Evolutionary conservation across 1,140 invertebrate genomes (phyloP).

Genomic region (Drosophila parvula): DNA sequence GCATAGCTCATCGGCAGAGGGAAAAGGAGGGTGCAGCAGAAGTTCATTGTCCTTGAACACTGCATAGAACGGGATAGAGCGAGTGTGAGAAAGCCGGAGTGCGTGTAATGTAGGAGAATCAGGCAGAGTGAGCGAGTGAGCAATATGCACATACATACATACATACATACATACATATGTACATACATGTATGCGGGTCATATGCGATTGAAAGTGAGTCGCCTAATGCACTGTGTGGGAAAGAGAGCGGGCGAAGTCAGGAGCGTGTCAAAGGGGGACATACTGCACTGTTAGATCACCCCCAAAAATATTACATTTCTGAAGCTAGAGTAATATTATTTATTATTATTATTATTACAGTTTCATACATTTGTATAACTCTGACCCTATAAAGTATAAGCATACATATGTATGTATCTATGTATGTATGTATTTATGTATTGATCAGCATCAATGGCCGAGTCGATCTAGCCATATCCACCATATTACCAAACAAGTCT

Average conservation of each 20-base stretch:
- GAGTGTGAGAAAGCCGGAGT: background rate
- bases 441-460: too few relatives aligned
- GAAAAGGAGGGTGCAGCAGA: slow-evolving; percentile 7
- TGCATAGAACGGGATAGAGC: slow-evolving; percentile 11
- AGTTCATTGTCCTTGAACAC: slow-evolving; percentile 45
- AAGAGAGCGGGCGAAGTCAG: slow-evolving; percentile 9
- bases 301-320: background rate
- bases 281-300: background rate
- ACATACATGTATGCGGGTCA: slow-evolving; percentile 1
- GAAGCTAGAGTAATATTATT: background rate
- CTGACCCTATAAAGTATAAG: too few relatives aligned
- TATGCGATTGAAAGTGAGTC: slow-evolving; percentile 16
- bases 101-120: slow-evolving; percentile 4
- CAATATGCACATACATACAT: background rate
- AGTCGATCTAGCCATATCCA: too few relatives aligned
- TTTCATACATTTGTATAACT: too few relatives aligned
- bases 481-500: too few relatives aligned
- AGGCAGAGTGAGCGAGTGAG: background rate
- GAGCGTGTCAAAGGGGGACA: slow-evolving; percentile 13
- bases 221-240: slow-evolving; percentile 14
- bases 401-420: too few relatives aligned
- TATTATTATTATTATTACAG: too few relatives aligned
- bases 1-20: slow-evolving; percentile 22
- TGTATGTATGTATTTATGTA: too few relatives aligned
- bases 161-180: too few relatives aligned